Conservation (phyloP, 2,797 vertebrate species). For the Lophotriccus pileatus region DNA sequence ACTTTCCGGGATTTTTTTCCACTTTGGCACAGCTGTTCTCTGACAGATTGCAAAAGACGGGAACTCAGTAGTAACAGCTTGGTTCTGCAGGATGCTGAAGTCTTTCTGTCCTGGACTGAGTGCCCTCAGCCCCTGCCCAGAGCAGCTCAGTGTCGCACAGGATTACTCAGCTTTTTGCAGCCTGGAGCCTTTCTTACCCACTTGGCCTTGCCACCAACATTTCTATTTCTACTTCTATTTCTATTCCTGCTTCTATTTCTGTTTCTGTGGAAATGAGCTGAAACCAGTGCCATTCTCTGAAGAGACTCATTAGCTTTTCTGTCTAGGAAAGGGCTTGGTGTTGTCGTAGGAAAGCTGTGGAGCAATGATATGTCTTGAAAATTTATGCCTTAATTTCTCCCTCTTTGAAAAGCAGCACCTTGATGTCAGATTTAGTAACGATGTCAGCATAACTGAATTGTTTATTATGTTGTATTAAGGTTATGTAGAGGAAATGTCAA, state of each 20-base stretch:
- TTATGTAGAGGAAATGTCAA: slow-evolving; percentile 31
- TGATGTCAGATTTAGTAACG: not conserved
- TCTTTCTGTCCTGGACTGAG: not conserved
- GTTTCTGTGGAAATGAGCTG: not conserved
- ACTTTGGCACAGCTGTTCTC: slow-evolving; percentile 25
- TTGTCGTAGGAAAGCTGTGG: not conserved
- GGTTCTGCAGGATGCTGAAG: not conserved
- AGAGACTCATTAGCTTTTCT: not conserved
- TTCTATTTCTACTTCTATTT: not conserved
- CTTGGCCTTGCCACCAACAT: not conserved
- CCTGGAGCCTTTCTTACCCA: not conserved
- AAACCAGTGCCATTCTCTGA: not conserved
- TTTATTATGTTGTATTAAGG: not conserved
- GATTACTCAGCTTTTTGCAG: not conserved
- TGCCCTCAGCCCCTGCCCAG: not conserved
- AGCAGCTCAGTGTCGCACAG: not conserved
- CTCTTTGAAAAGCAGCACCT: slow-evolving; percentile 5
- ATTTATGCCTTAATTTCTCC: not conserved
- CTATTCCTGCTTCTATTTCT: not conserved
- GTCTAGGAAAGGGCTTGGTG: not conserved
- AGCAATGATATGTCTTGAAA: not conserved
- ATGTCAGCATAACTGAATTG: not conserved
- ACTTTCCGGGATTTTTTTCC: slow-evolving; percentile 45
- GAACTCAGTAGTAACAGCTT: slow-evolving; percentile 28
- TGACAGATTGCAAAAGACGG: slow-evolving; percentile 41